Evolutionary conservation across 2,888 invertebrate species (phyloP).

Genomic region (Entomobrya proxima): DNA sequence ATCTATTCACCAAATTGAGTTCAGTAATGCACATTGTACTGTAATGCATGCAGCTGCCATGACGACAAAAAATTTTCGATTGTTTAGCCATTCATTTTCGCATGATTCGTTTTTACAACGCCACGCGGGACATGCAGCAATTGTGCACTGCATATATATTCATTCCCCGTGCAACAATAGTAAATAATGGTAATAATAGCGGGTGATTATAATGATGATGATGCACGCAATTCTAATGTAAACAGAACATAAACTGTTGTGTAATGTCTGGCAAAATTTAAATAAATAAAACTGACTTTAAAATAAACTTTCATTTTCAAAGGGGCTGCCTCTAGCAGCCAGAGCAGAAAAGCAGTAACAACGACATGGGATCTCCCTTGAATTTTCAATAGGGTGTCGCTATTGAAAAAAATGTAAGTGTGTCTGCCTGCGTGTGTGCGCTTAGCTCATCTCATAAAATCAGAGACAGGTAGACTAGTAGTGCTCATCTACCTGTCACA

Average conservation of each 20-base stretch:
- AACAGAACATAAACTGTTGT: neutral
- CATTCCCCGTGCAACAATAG: too few relatives aligned
- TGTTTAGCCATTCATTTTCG: conserved; percentile 28
- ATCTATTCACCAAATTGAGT: too few relatives aligned
- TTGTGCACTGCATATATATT: too few relatives aligned
- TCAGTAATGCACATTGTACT: too few relatives aligned
- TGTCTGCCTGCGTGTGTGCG: too few relatives aligned
- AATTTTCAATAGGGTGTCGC: neutral
- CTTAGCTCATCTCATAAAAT: too few relatives aligned
- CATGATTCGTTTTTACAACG: conserved; percentile 3
- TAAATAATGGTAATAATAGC: too few relatives aligned
- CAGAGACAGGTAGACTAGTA: neutral
- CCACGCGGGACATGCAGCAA: too few relatives aligned
- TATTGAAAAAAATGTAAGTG: too few relatives aligned
- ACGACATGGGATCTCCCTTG: conserved; percentile 31
- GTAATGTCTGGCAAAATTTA: neutral
- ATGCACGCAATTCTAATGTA: conserved; percentile 5
- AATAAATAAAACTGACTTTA: neutral
- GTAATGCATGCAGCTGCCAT: neutral
- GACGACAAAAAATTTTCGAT: neutral
- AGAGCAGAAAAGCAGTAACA: neutral
- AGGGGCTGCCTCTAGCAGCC: conserved; percentile 12
- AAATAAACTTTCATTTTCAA: conserved; percentile 73
- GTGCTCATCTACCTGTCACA: neutral
- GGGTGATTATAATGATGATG: neutral